Base-by-base conservation (phyloP, 2,797 vertebrate genomes). In the Coracias cyanogaster region DNA sequence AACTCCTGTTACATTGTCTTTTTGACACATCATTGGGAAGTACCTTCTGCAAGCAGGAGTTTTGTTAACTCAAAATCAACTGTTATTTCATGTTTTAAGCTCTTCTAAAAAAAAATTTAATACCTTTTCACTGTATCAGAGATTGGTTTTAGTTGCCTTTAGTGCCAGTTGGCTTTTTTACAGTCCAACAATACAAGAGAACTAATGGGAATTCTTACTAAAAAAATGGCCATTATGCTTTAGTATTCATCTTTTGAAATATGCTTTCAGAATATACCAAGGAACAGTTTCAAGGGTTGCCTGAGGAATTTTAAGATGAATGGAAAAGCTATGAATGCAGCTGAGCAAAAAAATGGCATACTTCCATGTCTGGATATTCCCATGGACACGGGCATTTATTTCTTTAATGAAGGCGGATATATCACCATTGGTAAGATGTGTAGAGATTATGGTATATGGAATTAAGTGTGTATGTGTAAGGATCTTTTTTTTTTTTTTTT, bases 251-350 rank as follows among this genome's bases (percentile, higher is more conserved):
- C 15, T 60, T 92, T 94, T 78, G 41, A 45, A 82, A 89, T 85
- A 31, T 16, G 8, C n/a, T 98, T 97, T 20, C 98, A 99, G 98
- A 93, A 90, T 65, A 98, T 99, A 54, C 99, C 99, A n/a, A 86
- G 95, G 77, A 98, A 98, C 58, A 98, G 98, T 88, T 98, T 99
- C 92, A 98, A 98, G 24, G 99, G 99, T 54, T 99, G 99, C 77
- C 85, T 99, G 74, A 99, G 97, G 70, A 98, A 99, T 96, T 99
- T 99, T 64, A 98, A 98, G 94, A 96, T 99, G 97, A 98, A 99
- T 29, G 98, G 98, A 74, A 97, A 97, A 7, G 86, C 91, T 26
- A 96, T 99, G 97, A 97, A 94, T 45, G 95, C 90, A 29, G 98
- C 98, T 33, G 96, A 97, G 18, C 88, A 93, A 29, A 99, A 98